Evolutionary conservation across 2,888 invertebrate species (phyloP).

Genomic region (Myopa tessellatipennis): DNA sequence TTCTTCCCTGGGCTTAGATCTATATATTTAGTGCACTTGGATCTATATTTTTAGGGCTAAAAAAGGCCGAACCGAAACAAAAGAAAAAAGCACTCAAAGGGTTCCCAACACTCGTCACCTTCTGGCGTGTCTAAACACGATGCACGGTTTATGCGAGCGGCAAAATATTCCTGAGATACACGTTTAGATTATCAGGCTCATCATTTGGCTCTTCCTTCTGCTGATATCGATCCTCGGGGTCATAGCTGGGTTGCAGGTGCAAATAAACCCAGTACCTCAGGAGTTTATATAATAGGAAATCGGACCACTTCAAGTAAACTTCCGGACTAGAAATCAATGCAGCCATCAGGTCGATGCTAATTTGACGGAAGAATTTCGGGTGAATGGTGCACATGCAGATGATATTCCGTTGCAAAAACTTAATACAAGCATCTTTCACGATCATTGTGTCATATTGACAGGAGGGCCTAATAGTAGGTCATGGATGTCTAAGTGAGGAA

Average conservation of each 20-base stretch:
- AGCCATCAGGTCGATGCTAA: constrained; percentile 76
- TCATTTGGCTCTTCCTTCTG: constrained; percentile 49
- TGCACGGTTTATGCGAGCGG: constrained; percentile 62
- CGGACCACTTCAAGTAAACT: constrained; percentile 81
- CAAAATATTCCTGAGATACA: constrained; percentile 61
- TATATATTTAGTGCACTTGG: constrained; percentile 69
- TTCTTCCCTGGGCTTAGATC: too few species aligned
- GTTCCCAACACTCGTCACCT: constrained; percentile 73
- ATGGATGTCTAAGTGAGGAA: constrained; percentile 72
- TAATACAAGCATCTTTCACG: constrained; percentile 74
- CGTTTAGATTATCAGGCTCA: too few species aligned
- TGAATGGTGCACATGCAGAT: constrained; percentile 73
- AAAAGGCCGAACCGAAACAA: constrained; percentile 34
- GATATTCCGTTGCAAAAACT: constrained; percentile 78
- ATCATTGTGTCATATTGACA: constrained; percentile 75
- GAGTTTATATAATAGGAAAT: constrained; percentile 80
- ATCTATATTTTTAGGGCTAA: constrained; percentile 66
- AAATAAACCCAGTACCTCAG: constrained; percentile 78
- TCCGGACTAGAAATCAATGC: constrained; percentile 74
- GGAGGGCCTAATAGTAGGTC: constrained; percentile 76
- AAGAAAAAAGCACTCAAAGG: constrained; percentile 68
- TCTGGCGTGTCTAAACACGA: constrained; percentile 73
- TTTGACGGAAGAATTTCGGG: constrained; percentile 72
- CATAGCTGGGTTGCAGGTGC: constrained; percentile 69
- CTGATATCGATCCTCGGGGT: constrained; percentile 61